Percentiles rank a stretch among this genome's conserved stretches.
Evolutionary conservation across 2,888 invertebrate species (phyloP).

Genomic region (Aphodius sticticus): DNA sequence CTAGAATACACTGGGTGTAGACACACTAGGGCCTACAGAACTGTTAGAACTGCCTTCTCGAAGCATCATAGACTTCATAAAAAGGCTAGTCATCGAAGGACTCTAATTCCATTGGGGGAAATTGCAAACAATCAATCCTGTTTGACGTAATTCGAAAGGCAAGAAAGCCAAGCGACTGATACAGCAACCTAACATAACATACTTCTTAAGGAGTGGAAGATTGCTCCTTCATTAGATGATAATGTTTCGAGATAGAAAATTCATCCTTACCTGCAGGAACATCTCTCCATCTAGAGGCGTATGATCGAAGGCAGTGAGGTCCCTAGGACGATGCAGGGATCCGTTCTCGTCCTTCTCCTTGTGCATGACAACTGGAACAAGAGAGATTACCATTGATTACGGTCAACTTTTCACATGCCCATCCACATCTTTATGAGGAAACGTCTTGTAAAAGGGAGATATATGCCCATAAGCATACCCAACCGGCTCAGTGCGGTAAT

Average conservation of each 20-base stretch:
- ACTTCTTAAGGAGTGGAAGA: too few relatives aligned
- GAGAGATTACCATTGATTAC: slow-evolving; percentile 31
- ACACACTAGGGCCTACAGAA: too few relatives aligned
- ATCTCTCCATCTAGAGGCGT: slow-evolving; percentile 92
- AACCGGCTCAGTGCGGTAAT: not conserved
- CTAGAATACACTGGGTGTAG: too few relatives aligned
- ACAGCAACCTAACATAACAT: too few relatives aligned
- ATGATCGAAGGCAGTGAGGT: slow-evolving; percentile 88
- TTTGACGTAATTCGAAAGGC: too few relatives aligned
- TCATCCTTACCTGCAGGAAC: slow-evolving; percentile 84
- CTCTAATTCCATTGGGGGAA: too few relatives aligned
- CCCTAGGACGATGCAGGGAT: slow-evolving; percentile 74
- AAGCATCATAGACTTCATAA: too few relatives aligned
- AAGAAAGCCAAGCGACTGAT: too few relatives aligned
- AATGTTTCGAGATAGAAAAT: not conserved
- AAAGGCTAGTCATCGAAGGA: too few relatives aligned
- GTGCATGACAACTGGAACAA: slow-evolving; percentile 90
- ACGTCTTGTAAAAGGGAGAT: not conserved
- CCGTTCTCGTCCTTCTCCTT: slow-evolving; percentile 84
- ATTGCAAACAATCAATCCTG: not conserved
- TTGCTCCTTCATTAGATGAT: not conserved
- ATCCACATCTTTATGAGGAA: not conserved
- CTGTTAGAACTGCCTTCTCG: too few relatives aligned
- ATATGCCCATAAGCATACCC: not conserved
- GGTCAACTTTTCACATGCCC: not conserved